These are phyloP conservation scores for Beroe ovata DNA, from an alignment of 37 sponge, comb jelly and placozoan species.

Conservation along the genomic window DNA sequence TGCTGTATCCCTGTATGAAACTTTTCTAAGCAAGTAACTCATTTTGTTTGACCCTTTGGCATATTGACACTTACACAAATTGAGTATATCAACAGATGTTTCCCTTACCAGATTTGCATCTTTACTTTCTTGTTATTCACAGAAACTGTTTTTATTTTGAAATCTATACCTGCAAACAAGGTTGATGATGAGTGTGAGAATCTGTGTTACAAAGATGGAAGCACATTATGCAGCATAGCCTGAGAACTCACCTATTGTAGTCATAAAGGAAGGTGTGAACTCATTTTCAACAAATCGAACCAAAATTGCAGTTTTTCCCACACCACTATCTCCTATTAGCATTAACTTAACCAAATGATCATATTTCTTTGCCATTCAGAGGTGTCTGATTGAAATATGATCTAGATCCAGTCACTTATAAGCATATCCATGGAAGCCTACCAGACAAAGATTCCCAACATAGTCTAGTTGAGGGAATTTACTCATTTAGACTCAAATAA, in stretches of 20 bases:
- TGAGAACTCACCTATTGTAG: constrained; percentile 28
- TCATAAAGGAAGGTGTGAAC: constrained; percentile 62
- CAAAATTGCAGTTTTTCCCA: constrained; percentile 53
- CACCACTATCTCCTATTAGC: constrained; percentile 62
- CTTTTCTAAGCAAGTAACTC: background rate
- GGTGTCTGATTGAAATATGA: background rate
- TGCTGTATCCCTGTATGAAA: constrained; percentile 47
- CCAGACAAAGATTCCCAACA: too few relatives aligned
- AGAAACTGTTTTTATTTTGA: constrained; percentile 55
- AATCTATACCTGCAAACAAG: constrained; percentile 37
- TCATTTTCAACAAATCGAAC: constrained; percentile 63
- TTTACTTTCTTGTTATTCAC: constrained; percentile 53
- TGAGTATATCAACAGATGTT: too few relatives aligned
- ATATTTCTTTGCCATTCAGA: constrained; percentile 67
- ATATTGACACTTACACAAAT: too few relatives aligned
- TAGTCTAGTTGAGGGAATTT: too few relatives aligned
- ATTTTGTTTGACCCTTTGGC: too few relatives aligned
- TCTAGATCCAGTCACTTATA: background rate
- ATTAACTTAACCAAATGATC: constrained; percentile 55
- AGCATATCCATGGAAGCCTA: background rate
- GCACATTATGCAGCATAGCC: background rate
- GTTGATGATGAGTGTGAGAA: too few relatives aligned
- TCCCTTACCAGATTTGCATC: constrained; percentile 59
- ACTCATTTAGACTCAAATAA: too few relatives aligned
- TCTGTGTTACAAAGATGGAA: background rate